Evolutionary conservation across 2,113 vertebrate species (phyloP), one percentile per base, ranked within the genome.

Genomic region (Martes martes): DNA sequence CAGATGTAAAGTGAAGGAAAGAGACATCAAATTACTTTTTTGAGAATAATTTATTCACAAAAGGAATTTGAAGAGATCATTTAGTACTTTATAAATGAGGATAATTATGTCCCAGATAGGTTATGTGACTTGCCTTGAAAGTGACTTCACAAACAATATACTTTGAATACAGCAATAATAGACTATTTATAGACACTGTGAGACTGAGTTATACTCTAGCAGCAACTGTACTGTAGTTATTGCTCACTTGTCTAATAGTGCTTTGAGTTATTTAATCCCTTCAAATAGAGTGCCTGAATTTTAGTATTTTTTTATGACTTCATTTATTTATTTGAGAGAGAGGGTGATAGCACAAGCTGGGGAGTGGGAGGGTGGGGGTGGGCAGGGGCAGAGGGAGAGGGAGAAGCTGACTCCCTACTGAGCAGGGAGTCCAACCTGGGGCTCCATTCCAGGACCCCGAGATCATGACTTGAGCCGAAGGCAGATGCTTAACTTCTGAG

Each of bases 91-190:
- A 63, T 45, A 78, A 47, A 95, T 73, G 78, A 57, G 9, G 4
- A 16, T 39, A 57, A 55, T 33, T 42, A 33, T 18, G 4, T 89
- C 52, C 80, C 9, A 45, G n/a, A 69, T 19, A 57, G 31, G 10
- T 71, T 83, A 42, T 61, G 42, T 91, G 65, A 76, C 47, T 76
- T 95, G 59, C 26, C 23, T 94, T 76, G 31, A 93, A 81, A 91
- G 23, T 69, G 76, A 55, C 50, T 88, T 4, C 11, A n/a, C 16
- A 59, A 33, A 69, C 15, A 74, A 26, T 33, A 33, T 2, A 50
- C 45, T 63, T 4, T 73, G 63, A 89, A 21, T 57, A 50, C 28
- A 36, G 2, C 28, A 26, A 1, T 81, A 89, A 74, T 33, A 42
- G 2, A 52, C 16, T 23, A 42, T 73, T 89, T 85, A 52, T 21